A percentile compares a stretch with the other conserved stretches of the same genome.
These are phyloP conservation scores for Danionella cerebrum DNA, from an alignment of 2,113 vertebrate species.

Conservation along the genomic window DNA sequence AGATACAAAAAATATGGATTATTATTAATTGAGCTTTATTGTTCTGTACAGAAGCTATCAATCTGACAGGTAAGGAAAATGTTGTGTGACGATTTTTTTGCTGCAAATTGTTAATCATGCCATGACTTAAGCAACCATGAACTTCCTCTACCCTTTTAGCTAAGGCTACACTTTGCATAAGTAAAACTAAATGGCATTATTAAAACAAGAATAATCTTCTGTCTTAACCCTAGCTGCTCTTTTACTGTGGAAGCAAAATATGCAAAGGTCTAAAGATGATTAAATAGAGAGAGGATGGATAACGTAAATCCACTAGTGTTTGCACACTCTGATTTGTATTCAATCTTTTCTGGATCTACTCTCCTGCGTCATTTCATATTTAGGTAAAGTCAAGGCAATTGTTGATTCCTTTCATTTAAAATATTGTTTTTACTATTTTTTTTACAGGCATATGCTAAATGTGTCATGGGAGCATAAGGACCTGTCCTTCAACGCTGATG, in stretches of 20 bases:
- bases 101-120: neutral
- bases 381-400: neutral
- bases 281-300: neutral
- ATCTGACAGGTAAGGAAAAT: neutral
- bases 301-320: conserved; percentile 8
- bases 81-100: neutral
- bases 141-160: neutral
- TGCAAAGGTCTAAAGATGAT: conserved; percentile 9
- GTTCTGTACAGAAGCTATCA: neutral
- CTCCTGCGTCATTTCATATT: conserved; percentile 29
- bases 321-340: conserved; percentile 11
- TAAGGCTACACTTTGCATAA: neutral
- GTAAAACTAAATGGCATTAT: neutral
- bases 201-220: neutral
- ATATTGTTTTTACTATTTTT: neutral
- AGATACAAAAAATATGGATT: too few species aligned
- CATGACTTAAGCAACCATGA: neutral
- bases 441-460: conserved; percentile 83
- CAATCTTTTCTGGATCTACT: neutral
- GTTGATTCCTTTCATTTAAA: neutral
- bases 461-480: conserved; percentile 90
- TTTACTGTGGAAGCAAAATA: conserved; percentile 10
- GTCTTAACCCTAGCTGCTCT: neutral
- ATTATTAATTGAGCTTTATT: neutral
- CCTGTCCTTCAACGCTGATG: conserved; percentile 87